Conservation (phyloP, 1,140 invertebrate genomes). For the Adoxophyes honmai region DNA sequence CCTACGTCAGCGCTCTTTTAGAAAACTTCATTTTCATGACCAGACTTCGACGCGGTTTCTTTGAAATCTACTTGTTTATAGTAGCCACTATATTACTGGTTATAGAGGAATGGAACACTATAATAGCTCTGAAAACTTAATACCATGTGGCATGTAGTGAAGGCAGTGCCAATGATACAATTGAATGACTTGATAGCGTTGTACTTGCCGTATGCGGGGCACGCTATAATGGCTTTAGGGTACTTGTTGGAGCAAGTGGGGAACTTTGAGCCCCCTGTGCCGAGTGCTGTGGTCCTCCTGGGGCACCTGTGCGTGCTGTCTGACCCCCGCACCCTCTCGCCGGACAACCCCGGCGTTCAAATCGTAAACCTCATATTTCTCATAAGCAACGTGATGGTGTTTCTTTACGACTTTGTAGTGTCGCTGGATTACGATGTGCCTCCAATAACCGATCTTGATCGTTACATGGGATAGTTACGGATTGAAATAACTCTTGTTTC, state of each 20-base stretch:
- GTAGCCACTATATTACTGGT: constrained; percentile 38
- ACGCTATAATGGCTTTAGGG: constrained; percentile 54
- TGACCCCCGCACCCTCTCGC: constrained; percentile 40
- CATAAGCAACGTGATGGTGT: constrained; percentile 8
- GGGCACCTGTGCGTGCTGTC: constrained; percentile 54
- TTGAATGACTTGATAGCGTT: constrained; percentile 27
- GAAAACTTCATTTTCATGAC: constrained; percentile 25
- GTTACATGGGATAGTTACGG: neutral
- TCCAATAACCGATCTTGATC: neutral
- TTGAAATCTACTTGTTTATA: constrained; percentile 42
- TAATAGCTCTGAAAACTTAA: too few relatives aligned
- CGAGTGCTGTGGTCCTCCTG: constrained; percentile 49
- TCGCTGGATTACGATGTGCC: neutral
- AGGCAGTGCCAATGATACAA: constrained; percentile 31
- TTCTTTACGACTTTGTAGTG: constrained; percentile 4
- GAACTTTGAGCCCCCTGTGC: constrained; percentile 35
- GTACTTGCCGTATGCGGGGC: constrained; percentile 54
- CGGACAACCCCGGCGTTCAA: constrained; percentile 37
- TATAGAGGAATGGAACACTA: constrained; percentile 13
- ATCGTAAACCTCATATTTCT: constrained; percentile 30
- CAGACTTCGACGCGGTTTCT: constrained; percentile 48
- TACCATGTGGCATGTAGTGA: too few relatives aligned
- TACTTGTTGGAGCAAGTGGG: constrained; percentile 55
- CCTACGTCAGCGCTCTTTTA: too few relatives aligned
- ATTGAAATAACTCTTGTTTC: too few relatives aligned